Conservation (phyloP, 1,140 invertebrate species). For the Drosophila eugracilis region DNA sequence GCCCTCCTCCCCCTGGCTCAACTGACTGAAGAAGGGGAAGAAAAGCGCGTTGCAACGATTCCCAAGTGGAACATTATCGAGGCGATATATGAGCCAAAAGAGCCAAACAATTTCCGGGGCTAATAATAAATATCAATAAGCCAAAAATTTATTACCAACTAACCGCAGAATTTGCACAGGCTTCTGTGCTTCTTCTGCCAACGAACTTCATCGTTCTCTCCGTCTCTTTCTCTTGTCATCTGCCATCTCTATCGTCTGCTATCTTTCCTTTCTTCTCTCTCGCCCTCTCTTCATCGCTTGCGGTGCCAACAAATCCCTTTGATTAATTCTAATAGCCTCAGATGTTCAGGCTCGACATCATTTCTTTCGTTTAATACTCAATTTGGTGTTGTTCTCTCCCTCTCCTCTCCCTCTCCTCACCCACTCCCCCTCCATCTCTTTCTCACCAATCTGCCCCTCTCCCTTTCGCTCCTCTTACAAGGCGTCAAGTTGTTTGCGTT, state of each 20-base stretch:
- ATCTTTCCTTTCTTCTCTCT: background rate
- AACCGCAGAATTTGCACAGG: slow-evolving; percentile 63
- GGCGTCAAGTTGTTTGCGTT: slow-evolving; percentile 55
- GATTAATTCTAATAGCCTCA: slow-evolving; percentile 83
- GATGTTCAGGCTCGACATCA: slow-evolving; percentile 75
- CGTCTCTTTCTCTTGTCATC: slow-evolving; percentile 1
- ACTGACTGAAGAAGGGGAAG: background rate
- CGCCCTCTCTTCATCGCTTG: slow-evolving; percentile 36
- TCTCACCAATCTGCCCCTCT: background rate
- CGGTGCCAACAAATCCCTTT: slow-evolving; percentile 75
- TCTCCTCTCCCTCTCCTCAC: background rate
- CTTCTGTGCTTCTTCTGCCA: slow-evolving; percentile 23
- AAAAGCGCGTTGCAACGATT: slow-evolving; percentile 32
- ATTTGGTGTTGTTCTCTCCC: slow-evolving; percentile 65
- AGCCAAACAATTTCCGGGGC: slow-evolving; percentile 66
- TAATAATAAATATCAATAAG: slow-evolving; percentile 83
- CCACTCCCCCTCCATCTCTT: slow-evolving; percentile 1
- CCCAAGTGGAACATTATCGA: slow-evolving; percentile 51
- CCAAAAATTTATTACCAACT: slow-evolving; percentile 76
- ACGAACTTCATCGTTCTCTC: slow-evolving; percentile 11
- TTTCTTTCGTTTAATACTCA: slow-evolving; percentile 81
- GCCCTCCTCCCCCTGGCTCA: slow-evolving; percentile 14
- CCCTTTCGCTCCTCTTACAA: slow-evolving; percentile 17
- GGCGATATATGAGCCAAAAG: slow-evolving; percentile 31
- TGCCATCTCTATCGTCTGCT: background rate